phyloP scores from a whole-genome alignment of 1,140 invertebrate species.

The Plutomurus gul region DNA sequence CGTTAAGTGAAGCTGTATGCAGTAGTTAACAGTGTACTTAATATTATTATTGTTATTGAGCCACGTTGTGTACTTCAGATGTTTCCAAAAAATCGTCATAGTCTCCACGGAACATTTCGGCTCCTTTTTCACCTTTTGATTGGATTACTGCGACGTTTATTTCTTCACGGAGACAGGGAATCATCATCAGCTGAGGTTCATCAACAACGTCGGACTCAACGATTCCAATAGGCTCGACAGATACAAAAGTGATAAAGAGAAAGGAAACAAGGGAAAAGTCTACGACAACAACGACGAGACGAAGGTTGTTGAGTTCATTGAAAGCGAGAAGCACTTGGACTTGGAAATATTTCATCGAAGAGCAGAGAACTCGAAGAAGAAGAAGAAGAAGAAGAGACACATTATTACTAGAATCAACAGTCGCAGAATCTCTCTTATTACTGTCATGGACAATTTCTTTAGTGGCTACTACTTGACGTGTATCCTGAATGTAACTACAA shows the following conservation, averaged over 20 bases:
- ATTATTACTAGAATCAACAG: not conserved
- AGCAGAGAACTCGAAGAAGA: not conserved
- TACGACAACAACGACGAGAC: not conserved
- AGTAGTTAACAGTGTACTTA: not conserved
- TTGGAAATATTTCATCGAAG: not conserved
- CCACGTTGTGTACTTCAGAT: not conserved
- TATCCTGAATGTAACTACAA: not conserved
- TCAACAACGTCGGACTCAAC: not conserved
- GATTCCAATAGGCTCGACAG: not conserved
- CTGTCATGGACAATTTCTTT: not conserved
- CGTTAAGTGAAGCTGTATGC: not conserved
- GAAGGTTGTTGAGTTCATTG: not conserved
- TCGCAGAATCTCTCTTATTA: not conserved
- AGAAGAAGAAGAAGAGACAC: not conserved
- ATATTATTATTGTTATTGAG: not conserved
- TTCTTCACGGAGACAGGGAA: no score
- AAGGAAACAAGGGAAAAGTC: not conserved
- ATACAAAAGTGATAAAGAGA: conserved; percentile 16
- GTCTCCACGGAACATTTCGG: not conserved
- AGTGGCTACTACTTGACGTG: not conserved
- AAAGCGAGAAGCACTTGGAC: not conserved
- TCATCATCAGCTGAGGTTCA: not conserved
- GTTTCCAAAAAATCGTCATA: not conserved
- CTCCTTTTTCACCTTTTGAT: not conserved
- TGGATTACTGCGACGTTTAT: no score